Evolutionary conservation across 2,888 invertebrate genomes (phyloP).

Genomic region (Parnassius apollo): DNA sequence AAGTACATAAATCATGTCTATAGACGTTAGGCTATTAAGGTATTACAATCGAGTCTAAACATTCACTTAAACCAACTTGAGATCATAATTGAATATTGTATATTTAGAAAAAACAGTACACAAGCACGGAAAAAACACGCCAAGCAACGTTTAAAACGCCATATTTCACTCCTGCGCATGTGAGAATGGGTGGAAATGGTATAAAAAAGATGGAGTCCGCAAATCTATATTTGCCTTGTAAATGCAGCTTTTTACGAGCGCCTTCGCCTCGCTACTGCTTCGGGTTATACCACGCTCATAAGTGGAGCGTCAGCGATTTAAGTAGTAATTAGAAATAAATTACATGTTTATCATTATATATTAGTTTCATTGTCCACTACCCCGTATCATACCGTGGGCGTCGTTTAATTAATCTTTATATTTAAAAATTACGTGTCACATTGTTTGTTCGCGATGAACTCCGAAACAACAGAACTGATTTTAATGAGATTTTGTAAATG

Average conservation of each 20-base stretch:
- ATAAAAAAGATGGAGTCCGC: constrained; percentile 52
- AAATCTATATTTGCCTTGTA: constrained; percentile 76
- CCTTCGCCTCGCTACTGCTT: constrained; percentile 53
- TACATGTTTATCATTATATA: too few species aligned
- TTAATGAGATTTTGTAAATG: too few species aligned
- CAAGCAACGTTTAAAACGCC: constrained; percentile 49
- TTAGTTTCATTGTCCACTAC: too few species aligned
- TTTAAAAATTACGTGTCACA: too few species aligned
- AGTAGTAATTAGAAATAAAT: too few species aligned
- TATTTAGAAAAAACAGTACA: constrained; percentile 36
- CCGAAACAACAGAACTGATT: too few species aligned
- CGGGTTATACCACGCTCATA: constrained; percentile 28
- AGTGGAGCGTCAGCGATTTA: constrained; percentile 35
- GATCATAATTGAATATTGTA: constrained; percentile 44
- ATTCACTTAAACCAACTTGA: constrained; percentile 42
- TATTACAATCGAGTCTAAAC: constrained; percentile 41
- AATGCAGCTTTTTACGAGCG: constrained; percentile 69
- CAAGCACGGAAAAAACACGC: constrained; percentile 36
- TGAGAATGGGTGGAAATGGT: constrained; percentile 53
- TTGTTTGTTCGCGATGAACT: too few species aligned
- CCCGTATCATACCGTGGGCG: too few species aligned
- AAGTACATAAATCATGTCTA: constrained; percentile 27
- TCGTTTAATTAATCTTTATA: too few species aligned
- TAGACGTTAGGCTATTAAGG: constrained; percentile 26
- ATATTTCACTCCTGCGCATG: constrained; percentile 54